Evolutionary conservation across 2,797 vertebrate genomes (phyloP).

Genomic region (Choloepus didactylus): DNA sequence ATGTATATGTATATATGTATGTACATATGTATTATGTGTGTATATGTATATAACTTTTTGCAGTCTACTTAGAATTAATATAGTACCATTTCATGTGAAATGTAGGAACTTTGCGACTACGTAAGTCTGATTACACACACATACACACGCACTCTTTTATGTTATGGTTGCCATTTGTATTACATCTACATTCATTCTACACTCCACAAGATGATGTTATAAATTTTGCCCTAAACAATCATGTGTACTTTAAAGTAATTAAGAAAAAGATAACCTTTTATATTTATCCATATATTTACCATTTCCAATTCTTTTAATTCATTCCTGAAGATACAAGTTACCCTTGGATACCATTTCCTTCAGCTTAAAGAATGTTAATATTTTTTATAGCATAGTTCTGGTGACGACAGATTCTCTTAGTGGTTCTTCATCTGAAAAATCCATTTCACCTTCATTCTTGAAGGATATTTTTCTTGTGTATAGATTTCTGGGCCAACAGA

Average conservation of each 20-base stretch:
- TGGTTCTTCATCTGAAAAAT: conserved; percentile 36
- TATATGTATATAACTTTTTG: neutral
- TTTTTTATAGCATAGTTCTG: neutral
- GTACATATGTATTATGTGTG: neutral
- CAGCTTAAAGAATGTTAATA: neutral
- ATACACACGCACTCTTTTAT: conserved; percentile 13
- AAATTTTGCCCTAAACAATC: conserved; percentile 47
- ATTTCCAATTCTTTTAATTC: neutral
- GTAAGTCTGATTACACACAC: neutral
- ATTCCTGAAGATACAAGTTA: conserved; percentile 15
- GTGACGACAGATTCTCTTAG: conserved; percentile 3
- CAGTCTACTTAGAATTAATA: conserved; percentile 51
- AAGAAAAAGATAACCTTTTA: conserved; percentile 20
- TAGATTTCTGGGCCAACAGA: neutral
- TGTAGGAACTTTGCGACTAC: conserved; percentile 40
- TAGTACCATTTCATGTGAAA: conserved; percentile 44
- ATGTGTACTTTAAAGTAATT: conserved; percentile 21
- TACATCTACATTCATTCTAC: conserved; percentile 33
- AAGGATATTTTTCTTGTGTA: conserved; percentile 1
- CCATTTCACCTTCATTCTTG: conserved; percentile 26
- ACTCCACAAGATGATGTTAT: neutral
- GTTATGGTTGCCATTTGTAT: neutral
- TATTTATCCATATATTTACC: neutral
- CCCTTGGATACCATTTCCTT: neutral
- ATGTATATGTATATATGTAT: neutral